Evolutionary conservation across 2,888 invertebrate genomes (phyloP).

Genomic region (Scelioninae gen. 1): DNA sequence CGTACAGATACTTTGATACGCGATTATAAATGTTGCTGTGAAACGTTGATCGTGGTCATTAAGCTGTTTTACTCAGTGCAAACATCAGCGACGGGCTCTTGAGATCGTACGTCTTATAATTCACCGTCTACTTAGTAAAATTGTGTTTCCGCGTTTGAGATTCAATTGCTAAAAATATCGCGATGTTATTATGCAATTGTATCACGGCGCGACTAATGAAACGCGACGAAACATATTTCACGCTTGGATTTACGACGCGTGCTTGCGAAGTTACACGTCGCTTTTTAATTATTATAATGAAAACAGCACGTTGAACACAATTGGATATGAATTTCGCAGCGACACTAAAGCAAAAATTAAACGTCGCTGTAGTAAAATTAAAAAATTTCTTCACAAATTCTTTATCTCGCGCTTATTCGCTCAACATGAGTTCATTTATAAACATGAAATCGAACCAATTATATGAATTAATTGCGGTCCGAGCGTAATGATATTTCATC

Average conservation of each 20-base stretch:
- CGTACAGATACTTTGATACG: slow-evolving; percentile 16
- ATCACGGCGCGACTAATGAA: slow-evolving; percentile 55
- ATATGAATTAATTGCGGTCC: neutral
- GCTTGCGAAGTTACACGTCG: slow-evolving; percentile 5
- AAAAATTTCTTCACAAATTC: slow-evolving; percentile 21
- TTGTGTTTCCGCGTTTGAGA: slow-evolving; percentile 50
- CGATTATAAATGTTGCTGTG: slow-evolving; percentile 22
- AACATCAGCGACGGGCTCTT: slow-evolving; percentile 36
- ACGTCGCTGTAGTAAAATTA: neutral
- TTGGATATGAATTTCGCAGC: slow-evolving; percentile 21
- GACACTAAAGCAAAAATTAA: neutral
- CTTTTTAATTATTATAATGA: slow-evolving; percentile 53
- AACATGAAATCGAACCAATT: slow-evolving; percentile 24
- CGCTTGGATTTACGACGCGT: slow-evolving; percentile 37
- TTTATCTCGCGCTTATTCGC: slow-evolving; percentile 5
- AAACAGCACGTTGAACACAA: slow-evolving; percentile 20
- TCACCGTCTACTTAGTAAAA: slow-evolving; percentile 58
- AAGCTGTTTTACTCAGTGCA: slow-evolving; percentile 16
- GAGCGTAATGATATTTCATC: slow-evolving; percentile 34
- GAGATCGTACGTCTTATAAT: slow-evolving; percentile 46
- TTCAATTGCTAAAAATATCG: slow-evolving; percentile 65
- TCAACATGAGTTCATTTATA: slow-evolving; percentile 16
- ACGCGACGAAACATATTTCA: slow-evolving; percentile 55
- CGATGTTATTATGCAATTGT: slow-evolving; percentile 49
- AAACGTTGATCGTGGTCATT: slow-evolving; percentile 24